Base-by-base conservation (phyloP, 1,140 invertebrate genomes). In the Drosophila truncata region DNA sequence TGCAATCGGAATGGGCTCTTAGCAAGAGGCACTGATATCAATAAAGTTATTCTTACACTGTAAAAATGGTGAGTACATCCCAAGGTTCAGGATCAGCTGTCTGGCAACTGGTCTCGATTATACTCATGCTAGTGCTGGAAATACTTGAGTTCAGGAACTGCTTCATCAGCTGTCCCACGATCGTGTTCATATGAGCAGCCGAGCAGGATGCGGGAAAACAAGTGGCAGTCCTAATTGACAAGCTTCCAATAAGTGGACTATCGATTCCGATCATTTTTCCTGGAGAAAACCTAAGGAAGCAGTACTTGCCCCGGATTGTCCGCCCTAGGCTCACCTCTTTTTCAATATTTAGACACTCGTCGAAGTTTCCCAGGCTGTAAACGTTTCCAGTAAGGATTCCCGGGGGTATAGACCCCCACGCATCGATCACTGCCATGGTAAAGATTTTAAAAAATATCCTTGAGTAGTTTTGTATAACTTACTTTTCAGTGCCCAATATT, bases 341-440 rank as follows among this genome's bases (percentile, higher is more conserved):
- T 1, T 47, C 62, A 31, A 80, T 76, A 0, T 33, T 35, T 2
- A 90, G 23, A 16, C 85, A 90, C 60, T 90, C 72, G 29, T 86
- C 82, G 13, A 50, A 90, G 44, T 91, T 78, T 11, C 86, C 87
- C 25, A 91, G 23, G 18, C 85, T 70, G 76, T 72, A 41, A 50
- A 10, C 11, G 9, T 72, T 72, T 1, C 69, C 69, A 13, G 42
- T 31, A 0, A 72, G 35, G 6, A 72, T 11, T 4, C 69, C 69
- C 20, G 69, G 49, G 16, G 69, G 69, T 11, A 54, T 54, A 16
- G 50, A 16, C 4, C 50, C 50, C 50, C 50, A 54, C 4, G 50
- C 31, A 54, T 91, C 82, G 18, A 90, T n/a, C 66, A 90, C 87
- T 91, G 9, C 2, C 13, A 10, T 27, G 39, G 27, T n/a, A 11